Base-by-base conservation (phyloP, 2,888 invertebrate genomes). In the Eilema caniola region DNA sequence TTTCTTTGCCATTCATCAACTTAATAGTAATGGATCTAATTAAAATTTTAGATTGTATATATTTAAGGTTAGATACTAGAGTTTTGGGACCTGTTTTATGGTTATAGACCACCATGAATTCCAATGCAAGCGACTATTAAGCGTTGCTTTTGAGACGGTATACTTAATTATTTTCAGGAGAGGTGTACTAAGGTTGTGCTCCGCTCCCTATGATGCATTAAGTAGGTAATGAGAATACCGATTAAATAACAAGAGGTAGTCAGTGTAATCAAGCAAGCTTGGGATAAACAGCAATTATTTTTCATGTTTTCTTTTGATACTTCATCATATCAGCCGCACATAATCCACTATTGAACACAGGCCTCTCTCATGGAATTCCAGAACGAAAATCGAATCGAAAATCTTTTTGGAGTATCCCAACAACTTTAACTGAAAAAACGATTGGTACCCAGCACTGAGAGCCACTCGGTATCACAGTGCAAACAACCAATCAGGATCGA, bases 61-160 rank as follows among this genome's bases (percentile, higher is more conserved):
- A 53, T 53, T 53, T 53, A n/a, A 53, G 53, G 53, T 53, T 53
- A 53, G 20, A 47, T 47, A 20, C 20, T 47, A 47, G 53, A 53
- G n/a, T 53, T 53, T 53, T 53, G n/a, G n/a, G 53, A 53, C 53
- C 53, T 53, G 53, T 53, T 53, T 53, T 53, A 53, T 53, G 53
- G 20, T 53, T 53, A 53, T 53, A 53, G 53, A 53, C 53, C 7
- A 53, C 53, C 53, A 53, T n/a, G 53, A 47, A 47, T 47, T 47
- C 53, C n/a, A 53, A 53, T 53, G 53, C 53, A 53, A n/a, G 53
- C 53, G n/a, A n/a, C 59, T 59, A 59, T 59, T 53, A 53, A 53
- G n/a, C 53, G 53, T 53, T 53, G n/a, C 53, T 53, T 47, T 53
- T 10, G n/a, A 53, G n/a, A 41, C 16, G 41, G 53, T n/a, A 8